Percentiles rank a stretch among this genome's conserved stretches.
These are phyloP conservation scores for Pammene aurita DNA, from an alignment of 2,888 invertebrate species.

Conservation along the genomic window DNA sequence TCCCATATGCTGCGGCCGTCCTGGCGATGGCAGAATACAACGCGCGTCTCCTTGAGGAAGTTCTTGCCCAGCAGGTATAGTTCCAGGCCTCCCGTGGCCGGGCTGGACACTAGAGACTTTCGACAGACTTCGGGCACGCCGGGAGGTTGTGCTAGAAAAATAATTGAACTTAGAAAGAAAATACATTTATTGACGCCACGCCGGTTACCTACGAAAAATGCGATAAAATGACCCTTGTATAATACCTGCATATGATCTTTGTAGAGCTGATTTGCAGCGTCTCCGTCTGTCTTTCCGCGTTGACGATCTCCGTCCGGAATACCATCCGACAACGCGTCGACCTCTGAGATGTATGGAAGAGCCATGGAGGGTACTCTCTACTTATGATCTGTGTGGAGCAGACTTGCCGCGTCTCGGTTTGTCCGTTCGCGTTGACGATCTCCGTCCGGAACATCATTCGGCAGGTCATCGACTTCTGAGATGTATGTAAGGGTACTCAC, in stretches of 20 bases:
- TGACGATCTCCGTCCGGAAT: no score
- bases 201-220: no score
- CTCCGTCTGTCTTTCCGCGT: no score
- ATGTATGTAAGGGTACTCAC: neutral
- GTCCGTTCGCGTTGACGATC: no score
- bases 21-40: conserved; percentile 88
- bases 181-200: no score
- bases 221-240: no score
- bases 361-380: conserved; percentile 84
- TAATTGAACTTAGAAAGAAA: neutral
- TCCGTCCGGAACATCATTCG: no score
- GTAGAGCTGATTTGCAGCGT: no score
- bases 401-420: no score
- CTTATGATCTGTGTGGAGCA: conserved; percentile 55
- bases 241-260: conserved; percentile 83
- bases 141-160: conserved; percentile 91
- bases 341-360: no score
- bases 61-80: conserved; percentile 95
- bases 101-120: conserved; percentile 91
- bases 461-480: no score
- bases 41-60: conserved; percentile 94
- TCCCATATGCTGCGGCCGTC: conserved; percentile 87
- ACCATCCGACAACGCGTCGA: no score
- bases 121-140: conserved; percentile 96
- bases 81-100: conserved; percentile 91